Percentiles rank a stretch among this genome's conserved stretches.
These are phyloP conservation scores for Paralichthys olivaceus DNA, from an alignment of 2,113 vertebrate genomes.

Conservation along the genomic window DNA sequence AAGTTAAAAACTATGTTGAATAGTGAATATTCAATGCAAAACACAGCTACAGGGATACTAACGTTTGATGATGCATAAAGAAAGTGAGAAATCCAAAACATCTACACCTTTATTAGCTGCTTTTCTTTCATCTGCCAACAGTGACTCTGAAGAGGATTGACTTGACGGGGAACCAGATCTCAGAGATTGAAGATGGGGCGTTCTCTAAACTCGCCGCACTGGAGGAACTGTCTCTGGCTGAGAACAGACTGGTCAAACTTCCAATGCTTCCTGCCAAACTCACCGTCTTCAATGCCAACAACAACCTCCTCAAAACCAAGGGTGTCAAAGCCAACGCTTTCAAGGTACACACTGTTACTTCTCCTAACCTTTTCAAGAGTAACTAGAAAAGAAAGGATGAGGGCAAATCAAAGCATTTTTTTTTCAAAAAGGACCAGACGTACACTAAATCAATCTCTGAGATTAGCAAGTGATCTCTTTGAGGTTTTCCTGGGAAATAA, in stretches of 20 bases:
- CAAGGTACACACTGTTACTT: slow-evolving; percentile 84
- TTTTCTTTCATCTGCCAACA: slow-evolving; percentile 59
- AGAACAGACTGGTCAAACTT: slow-evolving; percentile 91
- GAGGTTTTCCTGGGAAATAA: too few species aligned
- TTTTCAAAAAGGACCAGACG: background rate
- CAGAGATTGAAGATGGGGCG: slow-evolving; percentile 94
- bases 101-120: background rate
- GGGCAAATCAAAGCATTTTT: background rate
- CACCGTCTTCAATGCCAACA: slow-evolving; percentile 89
- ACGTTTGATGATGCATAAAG: too few species aligned
- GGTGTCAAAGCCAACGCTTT: slow-evolving; percentile 96
- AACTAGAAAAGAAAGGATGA: background rate
- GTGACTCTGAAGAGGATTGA: slow-evolving; percentile 96
- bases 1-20: too few species aligned
- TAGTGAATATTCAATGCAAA: too few species aligned
- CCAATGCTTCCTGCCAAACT: slow-evolving; percentile 93
- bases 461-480: background rate
- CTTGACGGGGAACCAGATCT: slow-evolving; percentile 93
- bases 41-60: too few species aligned
- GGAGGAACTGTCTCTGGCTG: slow-evolving; percentile 92
- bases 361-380: background rate
- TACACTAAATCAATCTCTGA: background rate
- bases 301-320: slow-evolving; percentile 92
- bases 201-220: slow-evolving; percentile 90
- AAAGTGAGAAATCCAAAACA: too few species aligned